Evolutionary conservation across 2,113 vertebrate species (phyloP).

Genomic region (Mormyrus lacerda): DNA sequence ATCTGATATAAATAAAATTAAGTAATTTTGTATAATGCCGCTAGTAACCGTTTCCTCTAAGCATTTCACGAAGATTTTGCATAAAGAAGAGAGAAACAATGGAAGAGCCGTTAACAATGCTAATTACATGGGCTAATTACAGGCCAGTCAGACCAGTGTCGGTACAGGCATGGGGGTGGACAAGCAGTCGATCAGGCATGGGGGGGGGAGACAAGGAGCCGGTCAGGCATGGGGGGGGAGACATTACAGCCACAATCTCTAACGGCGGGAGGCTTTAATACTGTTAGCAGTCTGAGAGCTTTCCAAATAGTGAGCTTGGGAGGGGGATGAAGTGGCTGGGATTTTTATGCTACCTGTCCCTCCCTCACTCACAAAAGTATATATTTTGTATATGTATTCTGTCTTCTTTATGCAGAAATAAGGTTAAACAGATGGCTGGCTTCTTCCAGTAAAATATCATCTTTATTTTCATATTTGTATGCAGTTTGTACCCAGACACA

Average conservation of each 20-base stretch:
- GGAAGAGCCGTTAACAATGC: too few species aligned
- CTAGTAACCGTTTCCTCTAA: background rate
- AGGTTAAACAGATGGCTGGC: background rate
- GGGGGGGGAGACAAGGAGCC: background rate
- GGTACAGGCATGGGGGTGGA: background rate
- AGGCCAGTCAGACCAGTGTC: background rate
- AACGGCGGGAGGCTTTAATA: background rate
- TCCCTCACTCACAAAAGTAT: background rate
- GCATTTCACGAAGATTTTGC: background rate
- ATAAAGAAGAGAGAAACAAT: background rate
- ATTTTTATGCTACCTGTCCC: background rate
- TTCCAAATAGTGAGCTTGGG: background rate
- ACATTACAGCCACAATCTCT: background rate
- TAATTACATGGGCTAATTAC: background rate
- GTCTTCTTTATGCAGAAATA: background rate
- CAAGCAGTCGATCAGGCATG: background rate
- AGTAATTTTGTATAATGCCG: background rate
- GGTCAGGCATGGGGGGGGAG: background rate
- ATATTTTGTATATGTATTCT: background rate
- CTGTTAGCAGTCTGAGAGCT: background rate
- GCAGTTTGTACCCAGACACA: background rate
- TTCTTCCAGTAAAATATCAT: background rate
- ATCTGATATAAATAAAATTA: background rate
- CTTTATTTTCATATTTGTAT: background rate
- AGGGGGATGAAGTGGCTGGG: background rate